Percentiles rank a stretch among this genome's conserved stretches.
Conservation (phyloP, 2,888 invertebrate genomes). For the Xestia xanthographa region DNA sequence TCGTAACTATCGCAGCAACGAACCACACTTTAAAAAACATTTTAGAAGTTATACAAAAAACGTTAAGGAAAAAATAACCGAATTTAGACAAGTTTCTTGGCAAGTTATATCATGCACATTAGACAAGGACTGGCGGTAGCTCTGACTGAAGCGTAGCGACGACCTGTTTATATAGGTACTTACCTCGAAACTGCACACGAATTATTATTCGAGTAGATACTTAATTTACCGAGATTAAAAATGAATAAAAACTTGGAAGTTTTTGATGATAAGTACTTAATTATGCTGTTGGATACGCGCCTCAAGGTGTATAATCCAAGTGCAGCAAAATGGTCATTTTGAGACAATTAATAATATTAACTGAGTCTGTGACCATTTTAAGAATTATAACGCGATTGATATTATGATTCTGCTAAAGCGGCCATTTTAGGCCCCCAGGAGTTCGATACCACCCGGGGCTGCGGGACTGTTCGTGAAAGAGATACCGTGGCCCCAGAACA, state of each 20-base stretch:
- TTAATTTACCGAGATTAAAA: background rate
- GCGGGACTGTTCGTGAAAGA: too few relatives aligned
- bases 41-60: background rate
- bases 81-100: slow-evolving; percentile 3
- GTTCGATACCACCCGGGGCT: background rate
- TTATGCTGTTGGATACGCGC: background rate
- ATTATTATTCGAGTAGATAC: slow-evolving; percentile 6
- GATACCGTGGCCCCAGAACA: too few relatives aligned
- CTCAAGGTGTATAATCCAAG: background rate
- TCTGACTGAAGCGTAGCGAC: slow-evolving; percentile 10
- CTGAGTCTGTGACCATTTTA: too few relatives aligned
- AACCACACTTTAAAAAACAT: slow-evolving; percentile 25
- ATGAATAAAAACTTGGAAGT: background rate
- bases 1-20: slow-evolving; percentile 24
- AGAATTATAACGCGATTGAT: too few relatives aligned
- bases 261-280: background rate
- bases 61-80: background rate
- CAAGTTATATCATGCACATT: background rate
- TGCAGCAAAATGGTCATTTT: background rate
- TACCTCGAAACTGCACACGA: slow-evolving; percentile 8
- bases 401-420: too few relatives aligned
- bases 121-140: slow-evolving; percentile 1
- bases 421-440: background rate
- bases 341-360: too few relatives aligned
- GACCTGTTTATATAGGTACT: slow-evolving; percentile 48